Evolutionary conservation across 2,113 vertebrate genomes (phyloP).

Genomic region (Anoura caudifer): DNA sequence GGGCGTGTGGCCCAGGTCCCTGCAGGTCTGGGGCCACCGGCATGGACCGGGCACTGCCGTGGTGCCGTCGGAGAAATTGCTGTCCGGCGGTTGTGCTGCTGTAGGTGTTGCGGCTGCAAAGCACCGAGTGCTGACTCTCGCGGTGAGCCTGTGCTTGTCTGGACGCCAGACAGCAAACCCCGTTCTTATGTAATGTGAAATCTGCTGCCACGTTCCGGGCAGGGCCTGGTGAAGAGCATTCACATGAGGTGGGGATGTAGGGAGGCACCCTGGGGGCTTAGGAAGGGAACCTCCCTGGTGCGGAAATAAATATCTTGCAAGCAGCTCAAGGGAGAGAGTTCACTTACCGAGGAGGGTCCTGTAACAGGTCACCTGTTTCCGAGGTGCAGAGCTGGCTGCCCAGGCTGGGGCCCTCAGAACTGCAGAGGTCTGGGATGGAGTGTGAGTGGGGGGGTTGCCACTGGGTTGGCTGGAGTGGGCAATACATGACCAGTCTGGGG

Average conservation of each 20-base stretch:
- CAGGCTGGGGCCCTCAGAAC: neutral
- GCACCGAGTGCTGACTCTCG: accelerated
- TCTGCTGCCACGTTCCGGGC: neutral
- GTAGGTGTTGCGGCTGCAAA: neutral
- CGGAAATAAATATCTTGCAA: neutral
- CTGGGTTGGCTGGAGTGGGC: neutral
- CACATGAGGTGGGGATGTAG: neutral
- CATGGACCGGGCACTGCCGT: accelerated
- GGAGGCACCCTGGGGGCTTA: neutral
- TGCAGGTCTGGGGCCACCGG: neutral
- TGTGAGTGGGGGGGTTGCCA: neutral
- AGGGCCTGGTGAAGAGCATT: neutral
- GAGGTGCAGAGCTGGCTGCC: neutral
- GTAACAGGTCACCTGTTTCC: neutral
- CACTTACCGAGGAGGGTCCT: neutral
- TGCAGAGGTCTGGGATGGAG: neutral
- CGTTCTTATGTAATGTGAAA: accelerated
- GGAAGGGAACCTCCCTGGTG: neutral
- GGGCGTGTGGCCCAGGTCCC: neutral
- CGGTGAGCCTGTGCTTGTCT: accelerated
- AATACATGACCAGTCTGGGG: neutral
- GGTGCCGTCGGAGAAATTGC: neutral
- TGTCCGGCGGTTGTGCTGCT: accelerated
- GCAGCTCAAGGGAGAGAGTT: neutral
- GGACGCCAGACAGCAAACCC: neutral